Conservation (phyloP, 2,113 vertebrate genomes). For the Hydrochoerus hydrochaeris region DNA sequence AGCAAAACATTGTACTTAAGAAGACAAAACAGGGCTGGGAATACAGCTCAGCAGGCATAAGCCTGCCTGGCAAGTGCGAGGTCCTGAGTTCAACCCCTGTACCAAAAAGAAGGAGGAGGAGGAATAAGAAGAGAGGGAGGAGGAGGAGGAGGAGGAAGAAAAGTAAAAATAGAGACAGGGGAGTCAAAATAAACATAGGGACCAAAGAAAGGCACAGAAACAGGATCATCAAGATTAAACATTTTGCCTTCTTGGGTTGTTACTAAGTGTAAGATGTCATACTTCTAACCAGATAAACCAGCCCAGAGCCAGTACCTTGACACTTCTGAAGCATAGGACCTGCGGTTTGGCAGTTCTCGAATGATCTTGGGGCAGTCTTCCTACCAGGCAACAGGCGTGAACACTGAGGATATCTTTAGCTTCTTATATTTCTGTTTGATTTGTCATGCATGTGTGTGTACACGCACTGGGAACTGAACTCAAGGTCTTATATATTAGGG, state of each 20-base stretch:
- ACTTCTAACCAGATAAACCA: neutral
- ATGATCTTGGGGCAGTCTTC: neutral
- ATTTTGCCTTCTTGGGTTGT: neutral
- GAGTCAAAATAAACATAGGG: neutral
- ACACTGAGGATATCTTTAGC: neutral
- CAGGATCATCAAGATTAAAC: neutral
- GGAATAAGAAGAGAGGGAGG: too few relatives aligned
- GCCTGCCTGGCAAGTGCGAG: too few relatives aligned
- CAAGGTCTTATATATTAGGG: neutral
- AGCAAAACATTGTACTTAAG: constrained; percentile 26
- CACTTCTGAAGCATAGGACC: neutral
- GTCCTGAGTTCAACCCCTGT: too few relatives aligned
- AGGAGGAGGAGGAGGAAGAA: too few relatives aligned
- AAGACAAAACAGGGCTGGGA: neutral
- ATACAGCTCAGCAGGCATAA: too few relatives aligned
- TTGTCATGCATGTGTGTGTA: neutral
- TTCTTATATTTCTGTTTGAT: neutral
- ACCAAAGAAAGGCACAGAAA: neutral
- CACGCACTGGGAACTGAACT: neutral
- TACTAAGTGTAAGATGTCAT: neutral
- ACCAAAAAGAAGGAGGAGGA: too few relatives aligned
- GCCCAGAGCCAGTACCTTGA: neutral
- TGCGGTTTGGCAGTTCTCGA: neutral
- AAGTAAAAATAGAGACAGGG: neutral
- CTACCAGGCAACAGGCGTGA: neutral